Base-by-base conservation (phyloP, 2,797 vertebrate species). In the Remorina albescens region DNA sequence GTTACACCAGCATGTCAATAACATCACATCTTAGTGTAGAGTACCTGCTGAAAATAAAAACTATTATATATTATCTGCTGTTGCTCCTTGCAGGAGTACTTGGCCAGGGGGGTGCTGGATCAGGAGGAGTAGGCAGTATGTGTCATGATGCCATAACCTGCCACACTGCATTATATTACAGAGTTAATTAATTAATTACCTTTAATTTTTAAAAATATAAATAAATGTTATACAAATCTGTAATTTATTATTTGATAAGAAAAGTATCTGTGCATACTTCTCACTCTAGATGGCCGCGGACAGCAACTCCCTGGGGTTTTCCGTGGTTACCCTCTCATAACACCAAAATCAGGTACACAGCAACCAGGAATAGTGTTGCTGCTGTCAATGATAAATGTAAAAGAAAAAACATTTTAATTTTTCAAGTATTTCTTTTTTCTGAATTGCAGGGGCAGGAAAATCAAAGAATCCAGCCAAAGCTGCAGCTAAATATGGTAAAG, bases 311-410 rank as follows among this genome's bases (percentile, higher is more conserved):
- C 96, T 0, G 98, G 97, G 25, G 95, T 99, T 70, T 97, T 98
- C 61, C 94, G 96, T 82, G 98, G 98, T 71, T 99, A 97, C 88
- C 98, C 98, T 84, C 97, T 99, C 72, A 97, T 98, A 92, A 91
- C 96, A 66, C 98, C 98, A 83, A 99, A 98, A 89, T 88, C 96
- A 95, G 97, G 97, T 99, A 95, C 4, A 76, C 15, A 63, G 15
- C 3, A 80, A 26, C 2, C 10, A 39, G 32, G 11, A 26, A 30
- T 11, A 2, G 8, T 39, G 5, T 21, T 34, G 9, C 7, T 56
- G 7, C 2, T 34, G 12, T n/a, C 2, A 64, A 47, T 50, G 8
- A 68, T 56, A 56, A 46, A 75, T 51, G 8, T 34, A 13, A 54
- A 37, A 0, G 1, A 37, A 26, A 15, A 37, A 56, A 53, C 13